These are phyloP conservation scores for Sapajus apella DNA, from an alignment of 2,113 vertebrate genomes.

Conservation along the genomic window DNA sequence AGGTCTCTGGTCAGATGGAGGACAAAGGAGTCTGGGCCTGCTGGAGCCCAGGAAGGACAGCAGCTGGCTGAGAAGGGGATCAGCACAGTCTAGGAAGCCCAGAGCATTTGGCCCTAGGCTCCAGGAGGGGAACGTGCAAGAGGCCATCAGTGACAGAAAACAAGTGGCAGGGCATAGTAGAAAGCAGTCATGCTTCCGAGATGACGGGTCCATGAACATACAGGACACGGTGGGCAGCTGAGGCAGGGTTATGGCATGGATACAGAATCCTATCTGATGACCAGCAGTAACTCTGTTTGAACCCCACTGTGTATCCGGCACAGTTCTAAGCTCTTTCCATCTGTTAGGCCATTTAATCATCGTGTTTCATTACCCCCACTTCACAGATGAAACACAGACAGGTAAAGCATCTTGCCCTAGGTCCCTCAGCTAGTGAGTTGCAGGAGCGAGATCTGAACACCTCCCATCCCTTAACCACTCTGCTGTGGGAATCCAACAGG, in stretches of 20 bases:
- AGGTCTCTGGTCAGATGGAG: background rate
- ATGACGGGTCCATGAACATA: background rate
- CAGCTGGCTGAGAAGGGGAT: background rate
- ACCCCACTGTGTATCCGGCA: background rate
- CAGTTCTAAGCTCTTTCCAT: fast-evolving
- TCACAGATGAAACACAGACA: background rate
- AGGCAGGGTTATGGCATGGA: background rate
- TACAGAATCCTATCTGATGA: fast-evolving
- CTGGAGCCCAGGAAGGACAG: background rate
- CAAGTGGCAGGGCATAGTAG: background rate
- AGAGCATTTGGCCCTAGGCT: background rate
- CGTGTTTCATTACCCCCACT: too few species aligned
- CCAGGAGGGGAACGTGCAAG: background rate
- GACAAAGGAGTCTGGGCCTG: background rate
- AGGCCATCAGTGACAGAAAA: background rate
- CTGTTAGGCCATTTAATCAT: background rate
- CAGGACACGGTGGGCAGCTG: background rate
- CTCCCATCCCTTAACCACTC: background rate
- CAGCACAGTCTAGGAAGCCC: background rate
- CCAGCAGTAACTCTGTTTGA: background rate
- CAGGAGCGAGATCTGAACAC: background rate
- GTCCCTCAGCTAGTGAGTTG: background rate
- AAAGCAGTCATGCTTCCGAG: background rate
- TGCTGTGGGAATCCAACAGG: background rate
- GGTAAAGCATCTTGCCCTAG: background rate